Conservation (phyloP, 2,797 vertebrate genomes). For the Rhinatrema bivittatum region DNA sequence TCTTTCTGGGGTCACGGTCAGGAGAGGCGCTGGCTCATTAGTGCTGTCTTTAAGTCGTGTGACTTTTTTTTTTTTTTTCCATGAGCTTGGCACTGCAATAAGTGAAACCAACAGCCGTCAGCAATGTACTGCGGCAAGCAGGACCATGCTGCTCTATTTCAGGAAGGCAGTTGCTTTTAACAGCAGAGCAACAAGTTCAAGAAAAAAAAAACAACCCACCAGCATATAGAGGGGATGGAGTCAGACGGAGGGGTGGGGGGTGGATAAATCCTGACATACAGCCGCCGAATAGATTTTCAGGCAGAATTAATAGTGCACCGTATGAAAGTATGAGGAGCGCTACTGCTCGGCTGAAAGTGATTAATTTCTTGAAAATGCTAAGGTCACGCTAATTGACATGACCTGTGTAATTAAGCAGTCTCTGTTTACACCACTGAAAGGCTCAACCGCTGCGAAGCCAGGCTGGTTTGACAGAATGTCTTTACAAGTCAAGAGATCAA, state of each 20-base stretch:
- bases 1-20: slow-evolving; percentile 26
- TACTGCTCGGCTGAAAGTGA: slow-evolving; percentile 47
- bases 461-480: slow-evolving; percentile 61
- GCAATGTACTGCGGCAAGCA: too few relatives aligned
- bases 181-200: slow-evolving; percentile 9
- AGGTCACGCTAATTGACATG: slow-evolving; percentile 70
- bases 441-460: slow-evolving; percentile 50
- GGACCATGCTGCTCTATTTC: slow-evolving; percentile 12
- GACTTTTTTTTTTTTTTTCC: slow-evolving; percentile 4
- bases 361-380: slow-evolving; percentile 68
- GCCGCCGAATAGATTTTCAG: too few relatives aligned
- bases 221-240: slow-evolving; percentile 24
- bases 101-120: slow-evolving; percentile 18
- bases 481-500: slow-evolving; percentile 68
- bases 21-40: slow-evolving; percentile 11
- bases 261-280: too few relatives aligned
- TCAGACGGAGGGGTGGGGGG: too few relatives aligned
- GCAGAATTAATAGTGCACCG: slow-evolving; percentile 34
- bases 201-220: slow-evolving; percentile 23
- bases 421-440: slow-evolving; percentile 61
- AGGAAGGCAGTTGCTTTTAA: slow-evolving; percentile 21
- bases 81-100: neutral
- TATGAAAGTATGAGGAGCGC: slow-evolving; percentile 36
- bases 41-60: slow-evolving; percentile 10
- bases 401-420: slow-evolving; percentile 71